Conservation (phyloP, 2,888 invertebrate species). For the Tetranychus piercei region DNA sequence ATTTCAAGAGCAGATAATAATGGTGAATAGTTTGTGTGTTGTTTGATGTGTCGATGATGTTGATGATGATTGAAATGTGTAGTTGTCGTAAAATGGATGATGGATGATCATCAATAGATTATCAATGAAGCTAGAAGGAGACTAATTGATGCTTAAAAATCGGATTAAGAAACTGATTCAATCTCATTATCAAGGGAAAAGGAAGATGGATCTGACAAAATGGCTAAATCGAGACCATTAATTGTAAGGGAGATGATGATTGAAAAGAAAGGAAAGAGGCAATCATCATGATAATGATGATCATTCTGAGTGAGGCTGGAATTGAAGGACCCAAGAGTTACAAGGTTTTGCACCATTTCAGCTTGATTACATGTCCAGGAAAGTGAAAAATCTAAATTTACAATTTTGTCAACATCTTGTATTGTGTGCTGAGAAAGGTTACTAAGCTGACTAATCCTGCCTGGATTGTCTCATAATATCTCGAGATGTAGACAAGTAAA, state of each 20-base stretch:
- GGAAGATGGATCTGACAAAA: background rate
- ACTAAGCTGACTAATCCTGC: too few species aligned
- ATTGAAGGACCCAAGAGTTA: background rate
- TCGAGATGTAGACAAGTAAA: too few species aligned
- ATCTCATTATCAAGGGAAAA: background rate
- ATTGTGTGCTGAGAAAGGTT: too few species aligned
- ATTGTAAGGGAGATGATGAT: background rate
- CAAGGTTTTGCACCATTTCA: background rate
- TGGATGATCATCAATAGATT: constrained; percentile 1
- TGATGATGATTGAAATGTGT: background rate
- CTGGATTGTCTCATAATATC: too few species aligned
- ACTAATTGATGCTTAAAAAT: background rate
- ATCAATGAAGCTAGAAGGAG: background rate
- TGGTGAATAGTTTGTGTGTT: too few species aligned
- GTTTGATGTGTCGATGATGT: background rate
- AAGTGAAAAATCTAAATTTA: too few species aligned
- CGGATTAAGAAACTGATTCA: background rate
- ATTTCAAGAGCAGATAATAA: too few species aligned
- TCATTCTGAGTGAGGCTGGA: background rate
- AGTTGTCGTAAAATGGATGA: background rate
- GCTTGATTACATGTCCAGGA: background rate
- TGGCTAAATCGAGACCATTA: background rate
- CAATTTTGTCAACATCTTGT: too few species aligned
- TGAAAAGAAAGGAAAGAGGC: too few species aligned
- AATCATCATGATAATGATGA: background rate